phyloP scores from a whole-genome alignment of 2,113 vertebrate genomes.

The Theropithecus gelada region DNA sequence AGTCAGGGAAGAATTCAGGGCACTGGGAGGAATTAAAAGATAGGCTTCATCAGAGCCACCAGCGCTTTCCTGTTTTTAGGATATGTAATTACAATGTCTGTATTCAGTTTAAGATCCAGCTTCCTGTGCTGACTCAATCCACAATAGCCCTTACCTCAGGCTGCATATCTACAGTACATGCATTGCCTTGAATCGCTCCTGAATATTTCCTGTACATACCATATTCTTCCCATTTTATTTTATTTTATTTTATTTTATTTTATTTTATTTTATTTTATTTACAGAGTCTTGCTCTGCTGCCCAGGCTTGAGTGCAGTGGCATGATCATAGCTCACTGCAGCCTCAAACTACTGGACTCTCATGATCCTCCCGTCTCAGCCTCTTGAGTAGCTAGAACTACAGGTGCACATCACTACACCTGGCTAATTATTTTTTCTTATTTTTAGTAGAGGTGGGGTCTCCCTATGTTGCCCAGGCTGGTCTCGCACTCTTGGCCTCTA shows the following conservation, averaged over 20 bases:
- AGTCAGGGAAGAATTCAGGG: not conserved
- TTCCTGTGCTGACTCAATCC: not conserved
- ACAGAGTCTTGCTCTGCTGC: too few relatives aligned
- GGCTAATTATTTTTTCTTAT: too few relatives aligned
- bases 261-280: too few relatives aligned
- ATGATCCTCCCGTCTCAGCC: too few relatives aligned
- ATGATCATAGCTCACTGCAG: too few relatives aligned
- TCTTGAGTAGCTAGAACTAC: too few relatives aligned
- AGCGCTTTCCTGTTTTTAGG: not conserved
- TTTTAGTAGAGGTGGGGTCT: too few relatives aligned
- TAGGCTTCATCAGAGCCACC: not conserved
- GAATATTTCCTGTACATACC: not conserved
- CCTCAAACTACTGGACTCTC: too few relatives aligned
- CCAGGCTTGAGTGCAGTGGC: too few relatives aligned
- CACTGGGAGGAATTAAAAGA: not conserved
- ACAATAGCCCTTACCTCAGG: not conserved
- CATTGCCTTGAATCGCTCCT: not conserved
- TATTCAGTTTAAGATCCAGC: not conserved
- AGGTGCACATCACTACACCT: too few relatives aligned
- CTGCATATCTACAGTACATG: not conserved
- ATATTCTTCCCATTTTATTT: not conserved
- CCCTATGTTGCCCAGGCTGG: too few relatives aligned
- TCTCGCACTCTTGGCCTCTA: too few relatives aligned
- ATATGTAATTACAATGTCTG: not conserved
- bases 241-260: not conserved